These are phyloP conservation scores for Caerostris extrusa DNA, from an alignment of 1,140 invertebrate species.

Conservation along the genomic window DNA sequence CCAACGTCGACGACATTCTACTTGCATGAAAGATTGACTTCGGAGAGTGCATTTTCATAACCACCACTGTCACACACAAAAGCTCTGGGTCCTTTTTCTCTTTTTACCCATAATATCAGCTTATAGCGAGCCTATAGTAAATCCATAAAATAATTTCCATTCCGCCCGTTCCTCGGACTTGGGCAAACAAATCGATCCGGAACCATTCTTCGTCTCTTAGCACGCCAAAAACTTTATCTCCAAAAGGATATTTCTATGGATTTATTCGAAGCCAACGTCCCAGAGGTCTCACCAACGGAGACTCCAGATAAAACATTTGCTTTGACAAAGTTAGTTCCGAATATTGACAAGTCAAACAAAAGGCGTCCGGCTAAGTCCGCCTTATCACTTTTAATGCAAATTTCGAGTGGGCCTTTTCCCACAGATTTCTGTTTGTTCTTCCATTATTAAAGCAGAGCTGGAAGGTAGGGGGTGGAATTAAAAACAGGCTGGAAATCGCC, in stretches of 20 bases:
- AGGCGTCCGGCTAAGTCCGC: neutral
- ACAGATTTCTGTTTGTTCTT: neutral
- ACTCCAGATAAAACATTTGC: conserved; percentile 67
- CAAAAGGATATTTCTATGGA: conserved; percentile 66
- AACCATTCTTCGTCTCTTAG: conserved; percentile 45
- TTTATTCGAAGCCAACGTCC: conserved; percentile 58
- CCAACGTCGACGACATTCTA: neutral
- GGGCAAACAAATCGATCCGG: conserved; percentile 61
- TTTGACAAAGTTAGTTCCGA: conserved; percentile 55
- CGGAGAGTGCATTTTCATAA: conserved; percentile 2
- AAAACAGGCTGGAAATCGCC: neutral
- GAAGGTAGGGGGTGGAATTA: neutral
- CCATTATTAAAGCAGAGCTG: conserved; percentile 13
- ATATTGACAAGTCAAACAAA: conserved; percentile 71
- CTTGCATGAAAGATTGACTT: neutral
- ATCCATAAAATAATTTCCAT: conserved; percentile 70
- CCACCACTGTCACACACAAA: conserved; percentile 23
- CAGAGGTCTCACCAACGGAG: conserved; percentile 60
- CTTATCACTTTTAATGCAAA: conserved; percentile 64
- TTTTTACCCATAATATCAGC: conserved; percentile 41
- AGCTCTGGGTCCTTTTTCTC: neutral
- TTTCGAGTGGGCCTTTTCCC: neutral
- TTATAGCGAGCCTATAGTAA: conserved; percentile 8
- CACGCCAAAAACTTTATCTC: conserved; percentile 71
- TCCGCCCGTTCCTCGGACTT: conserved; percentile 5